These are phyloP conservation scores for Calidris pugnax DNA, from an alignment of 2,113 vertebrate species.

Conservation along the genomic window DNA sequence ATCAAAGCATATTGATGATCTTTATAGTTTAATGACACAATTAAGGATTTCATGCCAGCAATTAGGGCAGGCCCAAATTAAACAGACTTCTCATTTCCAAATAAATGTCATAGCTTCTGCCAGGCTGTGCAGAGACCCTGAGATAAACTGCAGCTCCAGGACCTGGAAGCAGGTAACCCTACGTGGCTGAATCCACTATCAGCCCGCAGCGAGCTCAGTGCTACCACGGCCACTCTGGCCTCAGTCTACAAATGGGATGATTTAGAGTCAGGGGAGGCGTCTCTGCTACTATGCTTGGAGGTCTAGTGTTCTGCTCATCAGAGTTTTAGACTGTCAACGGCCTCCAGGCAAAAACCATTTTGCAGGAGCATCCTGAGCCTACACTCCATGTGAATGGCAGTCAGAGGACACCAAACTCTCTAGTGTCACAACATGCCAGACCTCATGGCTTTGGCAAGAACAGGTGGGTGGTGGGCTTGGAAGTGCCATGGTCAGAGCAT, in stretches of 20 bases:
- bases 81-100: conserved; percentile 4
- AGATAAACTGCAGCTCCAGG: not conserved
- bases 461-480: not conserved
- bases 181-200: not conserved
- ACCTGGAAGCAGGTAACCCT: not conserved
- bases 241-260: not conserved
- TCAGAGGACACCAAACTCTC: not conserved
- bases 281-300: accelerated
- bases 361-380: not conserved
- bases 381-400: accelerated
- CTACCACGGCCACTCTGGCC: not conserved
- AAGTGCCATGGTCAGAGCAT: not conserved
- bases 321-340: not conserved
- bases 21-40: conserved; percentile 61
- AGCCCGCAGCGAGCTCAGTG: not conserved
- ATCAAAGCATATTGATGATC: conserved; percentile 52
- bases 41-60: conserved; percentile 45
- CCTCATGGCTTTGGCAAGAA: not conserved
- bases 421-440: accelerated
- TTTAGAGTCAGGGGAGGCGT: not conserved
- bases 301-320: not conserved
- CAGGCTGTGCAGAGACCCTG: not conserved
- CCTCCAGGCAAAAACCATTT: not conserved
- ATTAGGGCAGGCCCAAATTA: conserved; percentile 42
- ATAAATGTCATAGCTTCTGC: not conserved